Evolutionary conservation across 2,797 vertebrate species (phyloP).

Genomic region (Distichodus sexfasciatus): DNA sequence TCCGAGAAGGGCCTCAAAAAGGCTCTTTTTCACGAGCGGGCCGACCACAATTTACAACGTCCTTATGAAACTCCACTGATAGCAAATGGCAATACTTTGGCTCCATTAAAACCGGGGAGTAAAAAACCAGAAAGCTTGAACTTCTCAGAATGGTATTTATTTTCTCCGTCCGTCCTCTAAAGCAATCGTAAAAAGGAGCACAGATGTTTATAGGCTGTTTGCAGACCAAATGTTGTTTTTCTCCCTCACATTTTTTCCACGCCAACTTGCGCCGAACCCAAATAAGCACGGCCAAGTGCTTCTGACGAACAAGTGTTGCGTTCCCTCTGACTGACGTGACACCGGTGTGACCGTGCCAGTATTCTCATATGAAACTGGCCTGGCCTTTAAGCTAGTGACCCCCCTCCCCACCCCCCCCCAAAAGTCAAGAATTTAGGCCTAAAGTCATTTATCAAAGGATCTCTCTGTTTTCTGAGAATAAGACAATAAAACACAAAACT

Average conservation of each 20-base stretch:
- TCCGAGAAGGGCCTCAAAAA: conserved; percentile 56
- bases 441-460: background rate
- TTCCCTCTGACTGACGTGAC: conserved; percentile 34
- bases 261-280: conserved; percentile 47
- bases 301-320: conserved; percentile 57
- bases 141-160: conserved; percentile 81
- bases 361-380: conserved; percentile 12
- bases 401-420: too few relatives aligned
- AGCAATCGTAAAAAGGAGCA: conserved; percentile 83
- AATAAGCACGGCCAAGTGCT: conserved; percentile 65
- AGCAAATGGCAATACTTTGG: conserved; percentile 65
- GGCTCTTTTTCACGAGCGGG: conserved; percentile 61
- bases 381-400: background rate
- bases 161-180: conserved; percentile 77
- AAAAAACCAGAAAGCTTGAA: conserved; percentile 52
- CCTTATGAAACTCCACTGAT: conserved; percentile 35
- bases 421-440: background rate
- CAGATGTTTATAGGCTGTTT: conserved; percentile 79
- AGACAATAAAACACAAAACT: too few relatives aligned
- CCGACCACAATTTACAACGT: conserved; percentile 38
- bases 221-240: conserved; percentile 76
- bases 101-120: conserved; percentile 65
- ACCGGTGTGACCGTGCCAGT: conserved; percentile 3
- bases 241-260: conserved; percentile 62
- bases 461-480: too few relatives aligned